Conservation (phyloP, 2,113 vertebrate species). For the Rhagologus leucostigma region DNA sequence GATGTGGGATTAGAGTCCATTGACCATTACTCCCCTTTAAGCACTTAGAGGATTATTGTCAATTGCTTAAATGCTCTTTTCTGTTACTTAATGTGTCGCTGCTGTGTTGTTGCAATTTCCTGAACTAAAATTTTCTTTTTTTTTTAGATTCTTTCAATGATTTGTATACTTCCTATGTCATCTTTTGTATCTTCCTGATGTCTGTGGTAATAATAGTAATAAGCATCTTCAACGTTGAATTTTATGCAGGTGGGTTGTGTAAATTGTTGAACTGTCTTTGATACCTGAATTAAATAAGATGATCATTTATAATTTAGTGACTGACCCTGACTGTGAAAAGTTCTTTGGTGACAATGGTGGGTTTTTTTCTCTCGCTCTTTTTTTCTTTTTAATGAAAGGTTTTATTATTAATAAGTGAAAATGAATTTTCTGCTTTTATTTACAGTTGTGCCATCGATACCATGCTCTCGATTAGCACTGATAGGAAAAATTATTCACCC, state of each 20-base stretch:
- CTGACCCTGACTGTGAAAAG: not conserved
- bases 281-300: not conserved
- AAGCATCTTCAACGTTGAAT: slow-evolving; percentile 85
- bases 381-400: not conserved
- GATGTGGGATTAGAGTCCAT: too few relatives aligned
- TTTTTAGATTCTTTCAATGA: slow-evolving; percentile 80
- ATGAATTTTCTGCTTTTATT: not conserved
- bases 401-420: not conserved
- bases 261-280: not conserved
- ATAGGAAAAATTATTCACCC: slow-evolving; percentile 89
- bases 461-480: slow-evolving; percentile 88
- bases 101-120: not conserved
- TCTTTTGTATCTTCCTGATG: slow-evolving; percentile 85
- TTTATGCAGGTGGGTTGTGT: slow-evolving; percentile 84
- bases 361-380: too few relatives aligned
- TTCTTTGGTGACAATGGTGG: not conserved
- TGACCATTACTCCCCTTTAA: not conserved
- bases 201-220: slow-evolving; percentile 79
- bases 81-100: not conserved
- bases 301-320: not conserved
- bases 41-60: not conserved
- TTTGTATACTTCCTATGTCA: slow-evolving; percentile 73
- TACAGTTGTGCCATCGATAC: slow-evolving; percentile 87
- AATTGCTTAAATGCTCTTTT: not conserved
- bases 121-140: not conserved